These are phyloP conservation scores for Eonycteris spelaea DNA, from an alignment of 2,113 vertebrate genomes.

Conservation along the genomic window DNA sequence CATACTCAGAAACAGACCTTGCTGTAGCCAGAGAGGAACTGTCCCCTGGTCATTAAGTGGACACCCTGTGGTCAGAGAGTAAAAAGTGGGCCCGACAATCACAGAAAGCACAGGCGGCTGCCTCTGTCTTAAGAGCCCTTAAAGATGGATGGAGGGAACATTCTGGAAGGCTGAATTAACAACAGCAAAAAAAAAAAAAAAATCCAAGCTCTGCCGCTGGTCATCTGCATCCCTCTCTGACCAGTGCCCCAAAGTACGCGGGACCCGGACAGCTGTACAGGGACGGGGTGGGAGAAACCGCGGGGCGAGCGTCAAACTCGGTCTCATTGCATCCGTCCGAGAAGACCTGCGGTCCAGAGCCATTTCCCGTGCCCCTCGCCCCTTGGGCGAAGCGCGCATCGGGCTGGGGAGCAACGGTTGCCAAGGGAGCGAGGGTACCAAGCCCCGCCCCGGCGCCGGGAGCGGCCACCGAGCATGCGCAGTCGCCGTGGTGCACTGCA, in stretches of 20 bases:
- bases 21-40: not conserved
- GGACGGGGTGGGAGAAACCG: too few species aligned
- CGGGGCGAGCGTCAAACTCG: not conserved
- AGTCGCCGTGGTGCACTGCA: not conserved
- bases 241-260: not conserved
- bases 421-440: not conserved
- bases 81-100: not conserved
- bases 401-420: not conserved
- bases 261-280: not conserved
- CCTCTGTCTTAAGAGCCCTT: not conserved
- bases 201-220: not conserved
- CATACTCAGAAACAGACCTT: not conserved
- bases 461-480: not conserved
- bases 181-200: not conserved
- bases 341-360: not conserved
- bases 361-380: not conserved
- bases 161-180: not conserved
- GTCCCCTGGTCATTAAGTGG: not conserved
- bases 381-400: not conserved
- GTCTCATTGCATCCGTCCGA: not conserved
- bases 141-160: not conserved
- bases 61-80: not conserved
- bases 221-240: not conserved
- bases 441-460: fast-evolving
- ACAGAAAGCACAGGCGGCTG: not conserved